Evolutionary conservation across 2,888 invertebrate species (phyloP).

Genomic region (Caenorhabditis sinica): DNA sequence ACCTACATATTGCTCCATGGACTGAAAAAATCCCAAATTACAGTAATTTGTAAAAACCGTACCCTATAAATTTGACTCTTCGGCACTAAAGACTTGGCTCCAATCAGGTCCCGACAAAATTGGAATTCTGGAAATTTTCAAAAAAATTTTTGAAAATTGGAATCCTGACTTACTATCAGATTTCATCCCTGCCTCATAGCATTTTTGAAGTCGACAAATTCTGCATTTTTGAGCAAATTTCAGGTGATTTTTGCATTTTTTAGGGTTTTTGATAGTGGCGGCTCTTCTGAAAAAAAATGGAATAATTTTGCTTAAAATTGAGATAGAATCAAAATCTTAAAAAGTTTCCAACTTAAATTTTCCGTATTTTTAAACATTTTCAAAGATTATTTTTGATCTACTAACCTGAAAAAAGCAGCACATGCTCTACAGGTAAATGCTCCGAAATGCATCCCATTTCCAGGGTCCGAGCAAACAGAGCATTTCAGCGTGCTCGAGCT

Average conservation of each 20-base stretch:
- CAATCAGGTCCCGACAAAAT: slow-evolving; percentile 44
- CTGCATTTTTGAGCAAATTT: slow-evolving; percentile 32
- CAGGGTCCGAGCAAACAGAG: slow-evolving; percentile 24
- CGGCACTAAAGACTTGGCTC: not conserved
- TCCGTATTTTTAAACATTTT: not conserved
- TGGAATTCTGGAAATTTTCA: slow-evolving; percentile 52
- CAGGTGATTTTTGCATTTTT: slow-evolving; percentile 30
- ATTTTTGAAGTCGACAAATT: slow-evolving; percentile 38
- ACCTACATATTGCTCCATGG: slow-evolving; percentile 41
- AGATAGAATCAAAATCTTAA: not conserved
- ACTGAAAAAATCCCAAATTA: slow-evolving; percentile 13
- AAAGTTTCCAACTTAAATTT: not conserved
- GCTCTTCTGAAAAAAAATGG: slow-evolving; percentile 30
- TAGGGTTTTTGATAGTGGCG: slow-evolving; percentile 1
- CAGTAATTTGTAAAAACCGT: slow-evolving; percentile 4
- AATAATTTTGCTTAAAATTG: slow-evolving; percentile 5
- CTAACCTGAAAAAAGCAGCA: slow-evolving; percentile 49
- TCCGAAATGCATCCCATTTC: slow-evolving; percentile 49
- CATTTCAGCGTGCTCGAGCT: not conserved
- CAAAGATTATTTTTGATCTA: no score
- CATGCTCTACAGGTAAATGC: slow-evolving; percentile 44
- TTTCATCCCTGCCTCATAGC: slow-evolving; percentile 41
- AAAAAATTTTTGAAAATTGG: no score
- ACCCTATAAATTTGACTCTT: slow-evolving; percentile 19
- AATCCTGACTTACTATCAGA: slow-evolving; percentile 8